These are phyloP conservation scores for Hucho hucho DNA, from an alignment of 2,113 vertebrate genomes.

Conservation along the genomic window DNA sequence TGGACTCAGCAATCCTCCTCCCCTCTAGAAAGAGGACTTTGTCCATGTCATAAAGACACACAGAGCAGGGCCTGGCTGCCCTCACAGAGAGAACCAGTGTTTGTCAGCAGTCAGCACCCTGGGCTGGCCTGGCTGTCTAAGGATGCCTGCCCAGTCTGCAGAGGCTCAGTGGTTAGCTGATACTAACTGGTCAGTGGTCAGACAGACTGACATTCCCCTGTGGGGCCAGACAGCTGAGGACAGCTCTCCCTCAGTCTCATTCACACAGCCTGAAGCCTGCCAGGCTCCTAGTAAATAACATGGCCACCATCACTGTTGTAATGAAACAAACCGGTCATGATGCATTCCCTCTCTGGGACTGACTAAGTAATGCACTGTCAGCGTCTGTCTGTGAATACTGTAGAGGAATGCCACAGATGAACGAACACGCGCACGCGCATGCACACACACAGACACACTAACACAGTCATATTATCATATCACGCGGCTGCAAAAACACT, in stretches of 20 bases:
- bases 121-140: neutral
- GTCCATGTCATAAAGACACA: neutral
- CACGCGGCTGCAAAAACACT: no score
- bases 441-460: no score
- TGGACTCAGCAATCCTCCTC: neutral
- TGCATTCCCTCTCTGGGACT: no score
- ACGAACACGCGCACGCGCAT: neutral
- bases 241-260: no score
- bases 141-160: neutral
- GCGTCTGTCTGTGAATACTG: no score
- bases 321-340: no score
- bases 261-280: no score
- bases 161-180: neutral
- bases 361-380: no score
- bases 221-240: neutral
- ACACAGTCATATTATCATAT: no score
- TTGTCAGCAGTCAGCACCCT: neutral
- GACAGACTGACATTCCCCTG: neutral
- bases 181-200: neutral
- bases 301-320: no score
- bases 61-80: neutral
- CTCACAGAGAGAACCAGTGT: neutral
- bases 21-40: neutral
- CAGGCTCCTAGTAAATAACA: no score
- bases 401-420: no score